Conservation (phyloP, 2,797 vertebrate genomes). For the Sebastes taczanowskii region DNA sequence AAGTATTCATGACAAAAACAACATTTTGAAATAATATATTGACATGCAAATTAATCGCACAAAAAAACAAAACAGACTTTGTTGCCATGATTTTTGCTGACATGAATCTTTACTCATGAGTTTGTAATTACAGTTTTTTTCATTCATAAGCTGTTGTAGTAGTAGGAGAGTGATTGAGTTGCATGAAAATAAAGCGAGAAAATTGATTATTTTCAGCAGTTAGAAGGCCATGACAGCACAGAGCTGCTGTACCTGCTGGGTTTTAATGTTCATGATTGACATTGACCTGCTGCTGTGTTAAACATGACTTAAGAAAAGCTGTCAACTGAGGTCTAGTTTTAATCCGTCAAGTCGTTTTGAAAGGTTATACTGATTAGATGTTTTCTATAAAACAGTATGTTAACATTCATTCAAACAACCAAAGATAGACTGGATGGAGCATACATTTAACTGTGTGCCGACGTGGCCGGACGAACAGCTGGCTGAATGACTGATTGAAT, state of each 20-base stretch:
- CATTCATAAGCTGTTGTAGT: neutral
- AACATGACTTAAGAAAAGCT: neutral
- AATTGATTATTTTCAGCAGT: neutral
- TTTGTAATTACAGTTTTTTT: neutral
- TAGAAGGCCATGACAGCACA: neutral
- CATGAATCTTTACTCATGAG: neutral
- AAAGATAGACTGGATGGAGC: neutral
- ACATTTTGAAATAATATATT: too few species aligned
- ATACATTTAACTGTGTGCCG: neutral
- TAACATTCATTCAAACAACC: neutral
- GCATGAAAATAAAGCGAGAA: neutral
- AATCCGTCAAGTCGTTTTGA: neutral
- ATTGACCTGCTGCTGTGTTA: neutral
- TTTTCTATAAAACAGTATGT: neutral
- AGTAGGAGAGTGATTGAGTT: neutral
- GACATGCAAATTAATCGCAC: neutral
- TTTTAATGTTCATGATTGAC: neutral
- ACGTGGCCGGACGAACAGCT: neutral
- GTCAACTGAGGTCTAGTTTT: neutral
- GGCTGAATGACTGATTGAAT: conserved; percentile 23
- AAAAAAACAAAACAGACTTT: neutral
- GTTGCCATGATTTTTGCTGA: neutral
- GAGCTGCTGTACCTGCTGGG: neutral
- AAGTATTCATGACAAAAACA: too few species aligned
- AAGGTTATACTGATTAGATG: neutral